phyloP scores from a whole-genome alignment of 1,140 invertebrate genomes.

The Platyscapa corneri region DNA sequence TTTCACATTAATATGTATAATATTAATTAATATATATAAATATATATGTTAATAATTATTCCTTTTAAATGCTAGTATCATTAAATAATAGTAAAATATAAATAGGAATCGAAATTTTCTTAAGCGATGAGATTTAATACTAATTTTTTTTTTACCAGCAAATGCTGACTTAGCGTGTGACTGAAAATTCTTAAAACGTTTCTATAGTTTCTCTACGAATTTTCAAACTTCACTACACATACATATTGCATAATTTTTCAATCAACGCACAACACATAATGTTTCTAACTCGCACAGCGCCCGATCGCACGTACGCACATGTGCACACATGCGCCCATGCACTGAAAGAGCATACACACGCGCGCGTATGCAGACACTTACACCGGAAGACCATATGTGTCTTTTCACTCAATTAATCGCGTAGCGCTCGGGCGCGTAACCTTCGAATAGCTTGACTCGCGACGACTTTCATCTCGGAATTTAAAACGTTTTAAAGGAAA shows the following conservation, averaged over 20 bases:
- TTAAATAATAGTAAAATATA: too few species aligned
- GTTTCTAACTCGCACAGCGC: not conserved
- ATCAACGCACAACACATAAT: not conserved
- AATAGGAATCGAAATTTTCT: too few species aligned
- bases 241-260: not conserved
- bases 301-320: not conserved
- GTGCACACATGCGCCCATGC: not conserved
- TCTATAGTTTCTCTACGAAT: not conserved
- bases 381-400: not conserved
- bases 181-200: not conserved
- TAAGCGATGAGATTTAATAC: too few species aligned
- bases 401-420: not conserved
- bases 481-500: constrained; percentile 45
- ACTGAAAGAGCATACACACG: not conserved
- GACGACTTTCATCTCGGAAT: constrained; percentile 31
- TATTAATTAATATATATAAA: too few species aligned
- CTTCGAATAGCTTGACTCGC: constrained; percentile 25
- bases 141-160: too few species aligned
- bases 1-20: too few species aligned
- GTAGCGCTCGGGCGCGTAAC: not conserved
- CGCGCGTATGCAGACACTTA: not conserved
- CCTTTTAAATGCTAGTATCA: too few species aligned
- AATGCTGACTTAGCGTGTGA: too few species aligned
- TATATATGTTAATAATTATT: too few species aligned
- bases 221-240: not conserved